Conservation (phyloP, 2,113 vertebrate genomes). For the Morphnarchus princeps region DNA sequence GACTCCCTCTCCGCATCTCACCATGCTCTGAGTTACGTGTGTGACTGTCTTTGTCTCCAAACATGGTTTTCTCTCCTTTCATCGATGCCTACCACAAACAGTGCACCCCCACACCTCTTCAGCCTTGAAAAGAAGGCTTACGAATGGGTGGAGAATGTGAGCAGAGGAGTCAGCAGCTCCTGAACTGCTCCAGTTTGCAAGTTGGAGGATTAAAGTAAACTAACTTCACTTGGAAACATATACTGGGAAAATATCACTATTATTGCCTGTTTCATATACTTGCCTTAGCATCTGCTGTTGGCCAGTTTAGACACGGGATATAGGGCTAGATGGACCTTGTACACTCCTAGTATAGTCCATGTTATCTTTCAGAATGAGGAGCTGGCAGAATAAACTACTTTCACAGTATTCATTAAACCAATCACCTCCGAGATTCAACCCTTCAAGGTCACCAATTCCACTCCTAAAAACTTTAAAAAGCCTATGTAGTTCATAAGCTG, state of each 20-base stretch:
- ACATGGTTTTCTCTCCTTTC: background rate
- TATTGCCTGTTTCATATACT: background rate
- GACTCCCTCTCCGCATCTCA: background rate
- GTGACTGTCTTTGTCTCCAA: background rate
- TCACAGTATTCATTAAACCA: background rate
- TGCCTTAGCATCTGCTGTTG: background rate
- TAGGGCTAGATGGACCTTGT: background rate
- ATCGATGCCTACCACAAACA: background rate
- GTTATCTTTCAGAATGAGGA: background rate
- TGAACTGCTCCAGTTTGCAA: background rate
- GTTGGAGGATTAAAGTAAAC: background rate
- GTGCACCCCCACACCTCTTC: background rate
- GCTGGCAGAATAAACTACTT: background rate
- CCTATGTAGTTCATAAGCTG: background rate
- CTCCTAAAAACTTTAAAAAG: background rate
- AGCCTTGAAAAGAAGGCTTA: background rate
- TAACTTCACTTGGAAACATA: background rate
- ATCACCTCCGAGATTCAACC: background rate
- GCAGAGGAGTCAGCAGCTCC: background rate
- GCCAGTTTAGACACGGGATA: background rate
- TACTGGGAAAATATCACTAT: background rate
- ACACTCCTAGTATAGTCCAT: background rate
- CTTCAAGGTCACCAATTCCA: background rate
- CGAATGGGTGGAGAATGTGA: background rate
- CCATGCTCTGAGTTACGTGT: background rate